Conservation (phyloP, 2,888 invertebrate genomes). For the Scaptomyza cyrtandrae region DNA sequence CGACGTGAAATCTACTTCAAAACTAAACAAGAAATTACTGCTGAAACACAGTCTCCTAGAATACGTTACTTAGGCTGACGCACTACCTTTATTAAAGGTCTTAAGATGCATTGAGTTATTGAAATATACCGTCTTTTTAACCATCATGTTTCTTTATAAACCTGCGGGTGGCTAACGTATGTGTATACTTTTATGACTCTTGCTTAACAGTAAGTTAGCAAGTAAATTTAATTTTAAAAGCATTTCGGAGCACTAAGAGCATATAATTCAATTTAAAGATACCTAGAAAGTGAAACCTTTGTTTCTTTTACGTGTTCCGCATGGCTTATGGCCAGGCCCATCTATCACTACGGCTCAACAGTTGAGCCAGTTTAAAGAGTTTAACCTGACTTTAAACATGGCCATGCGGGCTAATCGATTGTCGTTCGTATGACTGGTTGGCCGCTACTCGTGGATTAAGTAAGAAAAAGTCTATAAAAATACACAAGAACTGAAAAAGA, state of each 20-base stretch:
- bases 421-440: slow-evolving; percentile 14
- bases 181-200: not conserved
- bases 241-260: not conserved
- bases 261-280: not conserved
- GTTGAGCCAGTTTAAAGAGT: slow-evolving; percentile 45
- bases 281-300: not conserved
- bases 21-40: not conserved
- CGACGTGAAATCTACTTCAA: not conserved
- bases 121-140: too few species aligned
- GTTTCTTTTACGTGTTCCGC: not conserved
- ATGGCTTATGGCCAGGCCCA: slow-evolving; percentile 19
- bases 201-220: not conserved
- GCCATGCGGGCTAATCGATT: slow-evolving; percentile 62
- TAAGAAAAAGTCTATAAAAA: slow-evolving; percentile 51
- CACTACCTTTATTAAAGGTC: not conserved
- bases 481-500: slow-evolving; percentile 14
- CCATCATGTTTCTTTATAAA: too few species aligned
- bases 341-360: slow-evolving; percentile 5
- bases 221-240: not conserved
- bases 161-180: too few species aligned
- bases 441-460: slow-evolving; percentile 41
- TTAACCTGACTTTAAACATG: slow-evolving; percentile 15
- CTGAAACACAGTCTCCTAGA: not conserved
- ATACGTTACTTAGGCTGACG: not conserved
- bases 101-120: too few species aligned